Evolutionary conservation across 1,140 invertebrate species (phyloP).

Genomic region (Procambarus virginalis): DNA sequence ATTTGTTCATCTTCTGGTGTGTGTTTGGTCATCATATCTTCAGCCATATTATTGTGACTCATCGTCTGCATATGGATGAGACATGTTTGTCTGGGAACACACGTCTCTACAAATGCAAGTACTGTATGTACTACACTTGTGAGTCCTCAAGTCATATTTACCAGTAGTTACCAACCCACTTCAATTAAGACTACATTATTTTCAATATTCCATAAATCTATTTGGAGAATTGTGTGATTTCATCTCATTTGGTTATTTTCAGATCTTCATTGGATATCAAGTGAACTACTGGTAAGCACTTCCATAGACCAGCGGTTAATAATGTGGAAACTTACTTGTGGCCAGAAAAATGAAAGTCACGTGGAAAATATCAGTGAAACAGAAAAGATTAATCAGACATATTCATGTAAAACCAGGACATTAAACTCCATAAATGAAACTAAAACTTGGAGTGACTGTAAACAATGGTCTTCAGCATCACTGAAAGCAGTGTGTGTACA

Average conservation of each 20-base stretch:
- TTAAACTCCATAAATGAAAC: background rate
- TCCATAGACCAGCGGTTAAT: constrained; percentile 49
- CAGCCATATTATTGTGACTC: too few species aligned
- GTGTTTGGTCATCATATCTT: too few species aligned
- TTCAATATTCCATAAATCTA: background rate
- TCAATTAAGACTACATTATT: too few species aligned
- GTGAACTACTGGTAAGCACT: background rate
- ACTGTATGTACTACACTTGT: too few species aligned
- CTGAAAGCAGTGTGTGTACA: background rate
- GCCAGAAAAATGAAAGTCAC: background rate
- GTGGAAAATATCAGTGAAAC: background rate
- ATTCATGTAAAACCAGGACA: background rate
- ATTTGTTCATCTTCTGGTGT: too few species aligned
- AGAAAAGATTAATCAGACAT: background rate
- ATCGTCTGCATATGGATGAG: too few species aligned
- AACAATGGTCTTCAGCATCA: background rate
- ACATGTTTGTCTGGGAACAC: too few species aligned
- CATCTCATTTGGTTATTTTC: background rate
- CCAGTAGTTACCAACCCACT: too few species aligned
- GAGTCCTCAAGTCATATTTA: too few species aligned
- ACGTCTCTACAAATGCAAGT: too few species aligned
- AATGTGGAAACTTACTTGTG: constrained; percentile 15
- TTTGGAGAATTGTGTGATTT: background rate
- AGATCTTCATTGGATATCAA: constrained; percentile 47
- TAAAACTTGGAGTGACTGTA: background rate